Base-by-base conservation (phyloP, 1,140 invertebrate genomes). In the Drosophila nikananu region DNA sequence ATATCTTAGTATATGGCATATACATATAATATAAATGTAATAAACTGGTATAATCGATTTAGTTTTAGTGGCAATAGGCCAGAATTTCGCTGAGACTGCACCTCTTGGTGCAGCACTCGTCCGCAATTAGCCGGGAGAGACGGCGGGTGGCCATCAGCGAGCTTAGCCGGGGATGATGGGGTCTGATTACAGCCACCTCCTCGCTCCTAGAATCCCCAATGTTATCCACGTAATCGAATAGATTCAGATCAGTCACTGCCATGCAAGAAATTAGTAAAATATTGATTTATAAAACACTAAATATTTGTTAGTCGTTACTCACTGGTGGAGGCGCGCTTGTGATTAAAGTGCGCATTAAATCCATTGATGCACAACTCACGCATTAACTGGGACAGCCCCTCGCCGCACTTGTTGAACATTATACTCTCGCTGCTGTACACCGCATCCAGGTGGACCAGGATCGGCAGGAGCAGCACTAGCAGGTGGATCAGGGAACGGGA, bases 181-280 rank as follows among this genome's bases (percentile, higher is more conserved):
- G 23, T n/a, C 8, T 19, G 17, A 37, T 39, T 5, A 57, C 23
- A 19, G n/a, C 52, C 15, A 10, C 12, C 13, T 80, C 44, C 15
- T 23, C 46, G 10, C 9, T 58, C 41, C 2, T 55, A 2, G 9
- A 32, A 8, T 70, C 55, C 42, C 62, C 44, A 15, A 70, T 46
- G 4, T 74, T 61, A 10, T 84, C 79, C 68, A 71, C 82, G 48
- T 86, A 86, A 72, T 86, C 82, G 23, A 86, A 79, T 27, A 86
- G 44, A 35, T 81, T 62, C 21, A 57, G 21, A 39, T 57, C 21
- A 1, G n/a, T 39, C 65, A 76, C 82, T 86, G 79, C 41, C 57
- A 77, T 5, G 19, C 19, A 23, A 5, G 8, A n/a, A 3, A 23
- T 17, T 55, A 15, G 44, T 13, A 7, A 46, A 46, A 17, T 17